A percentile compares a stretch with the other conserved stretches of the same genome.
Evolutionary conservation across 2,113 vertebrate genomes (phyloP).

Genomic region (Silurus meridionalis): DNA sequence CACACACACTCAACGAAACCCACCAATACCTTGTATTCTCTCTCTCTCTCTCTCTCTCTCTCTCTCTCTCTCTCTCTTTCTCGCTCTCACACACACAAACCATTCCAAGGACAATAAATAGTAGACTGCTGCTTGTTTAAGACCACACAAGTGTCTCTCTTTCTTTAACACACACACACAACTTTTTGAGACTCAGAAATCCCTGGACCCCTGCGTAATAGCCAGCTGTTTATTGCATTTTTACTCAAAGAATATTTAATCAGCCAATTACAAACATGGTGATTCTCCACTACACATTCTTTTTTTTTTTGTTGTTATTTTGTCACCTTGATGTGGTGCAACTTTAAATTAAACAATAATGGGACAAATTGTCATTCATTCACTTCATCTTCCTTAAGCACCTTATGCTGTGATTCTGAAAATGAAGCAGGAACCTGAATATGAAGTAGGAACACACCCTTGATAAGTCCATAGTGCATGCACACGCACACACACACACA

Average conservation of each 20-base stretch:
- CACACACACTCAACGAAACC: neutral
- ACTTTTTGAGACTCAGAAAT: neutral
- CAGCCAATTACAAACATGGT: neutral
- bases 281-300: neutral
- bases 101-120: constrained; percentile 40
- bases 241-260: neutral
- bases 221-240: neutral
- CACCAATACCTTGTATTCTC: neutral
- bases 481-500: neutral
- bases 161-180: neutral
- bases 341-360: neutral
- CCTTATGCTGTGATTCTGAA: neutral
- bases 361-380: neutral
- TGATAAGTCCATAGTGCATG: neutral
- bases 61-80: neutral
- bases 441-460: neutral
- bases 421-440: too few species aligned
- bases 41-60: neutral
- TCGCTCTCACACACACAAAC: constrained; percentile 21
- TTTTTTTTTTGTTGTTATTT: neutral
- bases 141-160: neutral
- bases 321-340: neutral
- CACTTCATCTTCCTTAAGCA: neutral
- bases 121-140: constrained; percentile 26
- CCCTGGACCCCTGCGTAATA: neutral